Evolutionary conservation across 2,797 vertebrate genomes (phyloP), one percentile per base, ranked within the genome.

Genomic region (Gambusia yucatana): DNA sequence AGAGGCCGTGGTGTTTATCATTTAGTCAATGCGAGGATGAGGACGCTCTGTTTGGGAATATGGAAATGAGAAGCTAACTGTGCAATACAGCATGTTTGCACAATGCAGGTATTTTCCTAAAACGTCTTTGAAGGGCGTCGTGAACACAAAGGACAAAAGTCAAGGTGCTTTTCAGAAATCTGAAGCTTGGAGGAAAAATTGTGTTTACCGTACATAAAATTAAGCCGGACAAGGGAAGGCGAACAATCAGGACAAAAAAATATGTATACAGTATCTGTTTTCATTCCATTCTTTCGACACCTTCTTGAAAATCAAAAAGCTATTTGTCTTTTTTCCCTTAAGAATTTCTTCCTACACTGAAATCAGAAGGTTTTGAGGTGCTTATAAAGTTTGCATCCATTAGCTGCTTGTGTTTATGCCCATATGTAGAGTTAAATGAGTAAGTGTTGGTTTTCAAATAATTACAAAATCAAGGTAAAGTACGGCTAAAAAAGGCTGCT

Each of bases 1-100:
- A 92, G 82, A 89, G 41, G 87, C 88, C 82, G 82, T 36, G 75
- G 87, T 91, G 91, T 93, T 93, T 87, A 93, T 91, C 89, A 77
- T 91, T 80, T 82, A 89, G 90, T 89, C 91, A 90, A 90, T 86
- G 92, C 65, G 14, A 77, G 84, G 87, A 84, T 84, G 86, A 90
- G 91, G 87, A 88, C 47, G 36, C 47, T 63, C 44, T 43, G 84
- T 88, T 89, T 67, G 82, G 85, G 86, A 86, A 91, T 88, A 88
- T 91, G 91, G 87, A 93, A 90, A 92, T 89, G 78, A 63, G 65
- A 28, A 39, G 75, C 77, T 84, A 90, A 89, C 82, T 77, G 76
- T 82, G 77, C 74, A 8, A 72, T 39, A 72, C 36, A 43, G 79
- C 82, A n/a, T 85, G 79, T 89, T 90, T 85, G 77, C 73, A 75